Conservation (phyloP, 2,113 vertebrate species). For the Strix aluco region DNA sequence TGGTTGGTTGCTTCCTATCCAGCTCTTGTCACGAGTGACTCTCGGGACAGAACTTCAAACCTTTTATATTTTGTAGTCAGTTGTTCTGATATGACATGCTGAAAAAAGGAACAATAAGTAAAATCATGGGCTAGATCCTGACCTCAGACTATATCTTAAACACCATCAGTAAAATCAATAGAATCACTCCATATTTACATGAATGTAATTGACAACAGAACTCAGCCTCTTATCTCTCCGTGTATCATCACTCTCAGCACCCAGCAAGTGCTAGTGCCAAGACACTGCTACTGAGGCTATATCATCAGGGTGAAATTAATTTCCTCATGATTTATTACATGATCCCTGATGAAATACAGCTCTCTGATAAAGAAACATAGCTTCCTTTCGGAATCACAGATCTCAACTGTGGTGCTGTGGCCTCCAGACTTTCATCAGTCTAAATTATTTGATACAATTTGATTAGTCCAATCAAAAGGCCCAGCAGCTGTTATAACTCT, state of each 20-base stretch:
- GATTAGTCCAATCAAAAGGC: too few relatives aligned
- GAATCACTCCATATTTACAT: background rate
- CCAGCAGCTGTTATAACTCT: too few relatives aligned
- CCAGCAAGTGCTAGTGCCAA: background rate
- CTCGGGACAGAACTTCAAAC: background rate
- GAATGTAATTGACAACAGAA: background rate
- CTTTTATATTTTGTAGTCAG: background rate
- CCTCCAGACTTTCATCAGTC: too few relatives aligned
- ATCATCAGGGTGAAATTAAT: constrained; percentile 45
- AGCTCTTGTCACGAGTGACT: background rate
- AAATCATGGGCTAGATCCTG: background rate
- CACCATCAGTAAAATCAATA: background rate
- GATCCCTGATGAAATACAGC: background rate
- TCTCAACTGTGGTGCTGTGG: too few relatives aligned
- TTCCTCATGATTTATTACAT: constrained; percentile 29
- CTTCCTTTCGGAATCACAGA: too few relatives aligned
- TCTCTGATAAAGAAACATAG: background rate
- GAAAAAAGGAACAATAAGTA: background rate
- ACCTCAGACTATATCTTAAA: background rate
- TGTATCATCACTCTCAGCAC: constrained; percentile 9
- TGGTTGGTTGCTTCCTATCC: background rate
- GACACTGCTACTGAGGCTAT: background rate
- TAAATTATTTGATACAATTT: too few relatives aligned
- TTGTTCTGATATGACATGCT: background rate
- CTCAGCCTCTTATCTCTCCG: background rate